phyloP scores from a whole-genome alignment of 2,113 vertebrate species.

The Tricholaema leucomelas region DNA sequence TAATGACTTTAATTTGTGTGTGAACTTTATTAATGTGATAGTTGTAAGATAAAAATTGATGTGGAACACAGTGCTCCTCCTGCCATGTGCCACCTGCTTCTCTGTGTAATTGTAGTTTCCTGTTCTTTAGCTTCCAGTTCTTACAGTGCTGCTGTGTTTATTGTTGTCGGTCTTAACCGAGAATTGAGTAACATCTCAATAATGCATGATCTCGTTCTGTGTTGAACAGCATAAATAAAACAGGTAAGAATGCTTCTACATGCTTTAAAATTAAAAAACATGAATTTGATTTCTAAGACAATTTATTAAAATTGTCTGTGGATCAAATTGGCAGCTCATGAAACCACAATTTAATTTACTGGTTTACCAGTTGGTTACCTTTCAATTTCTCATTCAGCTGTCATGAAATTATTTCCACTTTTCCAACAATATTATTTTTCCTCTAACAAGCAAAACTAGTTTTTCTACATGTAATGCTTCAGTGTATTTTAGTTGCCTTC shows the following conservation, averaged over 20 bases:
- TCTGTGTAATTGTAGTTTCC: neutral
- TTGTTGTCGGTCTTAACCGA: neutral
- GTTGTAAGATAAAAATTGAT: neutral
- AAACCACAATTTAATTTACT: neutral
- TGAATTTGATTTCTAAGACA: neutral
- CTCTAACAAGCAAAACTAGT: neutral
- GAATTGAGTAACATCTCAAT: neutral
- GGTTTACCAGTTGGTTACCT: neutral
- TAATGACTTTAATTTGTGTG: neutral
- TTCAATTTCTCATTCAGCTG: neutral
- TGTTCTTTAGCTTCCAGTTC: neutral
- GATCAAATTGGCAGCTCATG: neutral
- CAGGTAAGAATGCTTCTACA: neutral
- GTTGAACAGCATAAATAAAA: neutral
- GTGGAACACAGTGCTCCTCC: fast-evolving
- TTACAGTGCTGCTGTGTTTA: neutral
- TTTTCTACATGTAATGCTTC: neutral
- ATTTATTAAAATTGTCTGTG: neutral
- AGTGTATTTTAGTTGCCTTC: neutral
- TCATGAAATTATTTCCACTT: neutral
- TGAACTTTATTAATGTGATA: neutral
- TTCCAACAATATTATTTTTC: neutral
- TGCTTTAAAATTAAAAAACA: neutral
- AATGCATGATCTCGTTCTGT: neutral
- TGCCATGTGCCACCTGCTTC: neutral